These are phyloP conservation scores for Vireo altiloquus DNA, from an alignment of 2,113 vertebrate genomes.

Conservation along the genomic window DNA sequence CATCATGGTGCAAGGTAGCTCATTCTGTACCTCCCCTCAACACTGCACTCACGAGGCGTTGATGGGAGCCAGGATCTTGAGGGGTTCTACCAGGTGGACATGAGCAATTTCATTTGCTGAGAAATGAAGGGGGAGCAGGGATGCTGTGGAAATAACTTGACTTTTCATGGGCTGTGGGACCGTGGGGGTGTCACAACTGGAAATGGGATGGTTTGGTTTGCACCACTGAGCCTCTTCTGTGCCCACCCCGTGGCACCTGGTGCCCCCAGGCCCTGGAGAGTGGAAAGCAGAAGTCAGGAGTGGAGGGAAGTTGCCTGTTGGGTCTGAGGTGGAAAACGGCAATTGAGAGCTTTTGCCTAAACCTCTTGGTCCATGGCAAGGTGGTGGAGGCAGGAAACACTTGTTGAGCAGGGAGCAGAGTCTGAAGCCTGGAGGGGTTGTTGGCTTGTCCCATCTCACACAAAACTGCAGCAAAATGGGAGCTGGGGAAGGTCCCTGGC, in stretches of 20 bases:
- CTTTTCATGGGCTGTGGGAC: not conserved
- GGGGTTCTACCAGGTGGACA: no score
- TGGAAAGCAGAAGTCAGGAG: not conserved
- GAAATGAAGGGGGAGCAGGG: not conserved
- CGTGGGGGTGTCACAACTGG: fast-evolving
- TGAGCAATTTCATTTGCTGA: not conserved
- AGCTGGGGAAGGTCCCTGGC: not conserved
- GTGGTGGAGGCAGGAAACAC: not conserved
- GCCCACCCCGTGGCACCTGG: no score
- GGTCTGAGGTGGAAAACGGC: not conserved
- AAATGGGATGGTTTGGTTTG: not conserved
- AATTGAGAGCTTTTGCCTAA: not conserved
- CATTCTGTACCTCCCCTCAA: not conserved
- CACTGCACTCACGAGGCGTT: not conserved
- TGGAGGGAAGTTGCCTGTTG: not conserved
- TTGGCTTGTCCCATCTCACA: not conserved
- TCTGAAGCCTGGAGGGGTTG: not conserved
- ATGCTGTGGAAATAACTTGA: not conserved
- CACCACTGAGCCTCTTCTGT: not conserved
- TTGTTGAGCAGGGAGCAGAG: not conserved
- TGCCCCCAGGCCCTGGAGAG: not conserved
- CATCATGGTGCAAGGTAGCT: not conserved
- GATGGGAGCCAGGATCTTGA: not conserved
- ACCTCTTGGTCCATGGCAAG: not conserved
- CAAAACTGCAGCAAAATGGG: not conserved